Conservation (phyloP, 2,888 invertebrate genomes). For the Gerosis bhagava region DNA sequence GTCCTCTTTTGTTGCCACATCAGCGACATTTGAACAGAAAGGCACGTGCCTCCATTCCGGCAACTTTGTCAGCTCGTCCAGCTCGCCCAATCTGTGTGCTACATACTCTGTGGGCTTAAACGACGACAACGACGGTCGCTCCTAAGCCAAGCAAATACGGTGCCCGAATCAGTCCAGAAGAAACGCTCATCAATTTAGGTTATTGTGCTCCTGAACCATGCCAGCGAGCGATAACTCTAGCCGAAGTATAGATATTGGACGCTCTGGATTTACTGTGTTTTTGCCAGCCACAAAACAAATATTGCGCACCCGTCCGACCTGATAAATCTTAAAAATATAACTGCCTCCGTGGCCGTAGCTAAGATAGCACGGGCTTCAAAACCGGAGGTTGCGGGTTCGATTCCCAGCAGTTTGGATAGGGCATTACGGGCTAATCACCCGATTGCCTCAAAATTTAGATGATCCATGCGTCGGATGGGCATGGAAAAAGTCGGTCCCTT, state of each 20-base stretch:
- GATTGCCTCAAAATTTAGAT: too few relatives aligned
- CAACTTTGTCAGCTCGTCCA: constrained; percentile 15
- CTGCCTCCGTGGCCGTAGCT: too few relatives aligned
- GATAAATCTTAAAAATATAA: too few relatives aligned
- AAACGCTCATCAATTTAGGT: constrained; percentile 6
- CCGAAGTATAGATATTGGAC: constrained; percentile 24
- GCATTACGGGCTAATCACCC: too few relatives aligned
- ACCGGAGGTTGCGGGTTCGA: too few relatives aligned
- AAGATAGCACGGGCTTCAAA: too few relatives aligned
- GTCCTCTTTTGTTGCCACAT: constrained; percentile 12
- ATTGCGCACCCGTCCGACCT: constrained; percentile 21
- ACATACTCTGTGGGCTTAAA: constrained; percentile 22
- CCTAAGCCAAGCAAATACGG: constrained; percentile 14
- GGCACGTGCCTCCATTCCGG: constrained; percentile 19
- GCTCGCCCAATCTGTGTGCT: constrained; percentile 18
- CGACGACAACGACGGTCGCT: constrained; percentile 14
- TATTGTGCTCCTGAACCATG: constrained; percentile 9
- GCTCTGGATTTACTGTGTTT: constrained; percentile 29
- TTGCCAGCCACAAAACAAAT: constrained; percentile 29
- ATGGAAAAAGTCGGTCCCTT: too few relatives aligned
- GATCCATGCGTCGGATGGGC: too few relatives aligned
- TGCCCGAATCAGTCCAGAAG: constrained; percentile 21
- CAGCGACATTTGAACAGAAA: constrained; percentile 9
- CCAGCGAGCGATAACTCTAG: constrained; percentile 8
- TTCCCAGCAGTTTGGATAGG: too few relatives aligned